Evolutionary conservation across 2,797 vertebrate genomes (phyloP), one percentile per base, ranked within the genome.

Genomic region (Helicolenus hilgendorfi): DNA sequence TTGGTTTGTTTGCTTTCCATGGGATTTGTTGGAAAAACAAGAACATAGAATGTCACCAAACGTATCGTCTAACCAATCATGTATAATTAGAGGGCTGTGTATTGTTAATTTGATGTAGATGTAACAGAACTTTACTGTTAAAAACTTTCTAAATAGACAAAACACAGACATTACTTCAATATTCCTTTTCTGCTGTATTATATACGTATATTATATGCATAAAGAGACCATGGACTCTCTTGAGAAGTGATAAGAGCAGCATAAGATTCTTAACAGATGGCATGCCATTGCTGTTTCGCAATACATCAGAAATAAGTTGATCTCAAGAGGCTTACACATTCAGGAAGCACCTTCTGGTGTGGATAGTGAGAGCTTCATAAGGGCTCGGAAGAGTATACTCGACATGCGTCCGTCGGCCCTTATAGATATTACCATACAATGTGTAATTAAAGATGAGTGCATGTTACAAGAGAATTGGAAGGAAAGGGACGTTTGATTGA

Each of bases 181-280:
- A 76, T 76, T 82, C 62, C 5, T 45, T 8, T 33, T 27, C 4
- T 9, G 33, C 24, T 26, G 1, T 31, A 45, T 35, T 68, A 35
- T 27, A 38, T 18, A 24, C 13, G 18, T 49, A 49, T 49, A 67
- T 3, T 0, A 27, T 58, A 53, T 81, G 24, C n/a, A 45, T 64
- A 29, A 69, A 27, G 45, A 79, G 56, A 74, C n/a, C 22, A 63
- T 33, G n/a, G 55, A 38, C 33, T 74, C 53, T 63, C 45, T 31
- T 6, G 38, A 73, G 56, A 62, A 24, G 24, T 72, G 1, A 1
- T 20, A 60, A 56, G 71, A 71, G 55, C 68, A 31, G 15, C 18
- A 35, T 49, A 72, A 63, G 62, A 67, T 77, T 72, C 63, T 31
- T 59, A 77, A 56, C 88, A 93, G 82, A 89, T 92, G 83, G 83